Percentiles rank a stretch among this genome's conserved stretches.
Evolutionary conservation across 2,113 vertebrate species (phyloP).

Genomic region (Poeciliopsis prolifica): DNA sequence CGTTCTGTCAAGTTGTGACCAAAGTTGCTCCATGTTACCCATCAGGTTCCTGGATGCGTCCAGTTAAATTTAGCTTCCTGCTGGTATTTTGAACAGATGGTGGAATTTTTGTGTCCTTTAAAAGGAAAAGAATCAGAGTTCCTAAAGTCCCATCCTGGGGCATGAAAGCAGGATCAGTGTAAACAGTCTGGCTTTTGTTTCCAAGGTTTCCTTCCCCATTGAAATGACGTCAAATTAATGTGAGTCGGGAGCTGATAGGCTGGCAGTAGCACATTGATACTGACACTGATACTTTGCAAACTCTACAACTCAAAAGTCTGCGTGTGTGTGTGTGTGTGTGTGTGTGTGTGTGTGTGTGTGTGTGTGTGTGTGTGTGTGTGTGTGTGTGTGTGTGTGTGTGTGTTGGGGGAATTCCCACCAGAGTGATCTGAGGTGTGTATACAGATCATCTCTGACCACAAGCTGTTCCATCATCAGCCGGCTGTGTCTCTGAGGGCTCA

Average conservation of each 20-base stretch:
- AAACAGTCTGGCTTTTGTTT: constrained; percentile 82
- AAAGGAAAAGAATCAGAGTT: constrained; percentile 71
- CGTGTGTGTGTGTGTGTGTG: neutral
- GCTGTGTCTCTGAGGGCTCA: constrained; percentile 73
- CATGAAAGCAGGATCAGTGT: constrained; percentile 67
- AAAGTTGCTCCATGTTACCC: constrained; percentile 21
- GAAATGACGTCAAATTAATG: constrained; percentile 57
- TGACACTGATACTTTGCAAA: neutral
- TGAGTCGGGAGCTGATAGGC: constrained; percentile 48
- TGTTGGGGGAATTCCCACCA: constrained; percentile 73
- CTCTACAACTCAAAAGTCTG: neutral
- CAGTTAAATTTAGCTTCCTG: constrained; percentile 58
- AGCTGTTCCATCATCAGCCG: constrained; percentile 68
- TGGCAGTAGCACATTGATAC: constrained; percentile 37
- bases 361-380: constrained; percentile 21
- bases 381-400: neutral
- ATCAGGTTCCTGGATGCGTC: constrained; percentile 22
- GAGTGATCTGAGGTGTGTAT: constrained; percentile 72
- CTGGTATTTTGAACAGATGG: constrained; percentile 50
- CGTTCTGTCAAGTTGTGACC: neutral
- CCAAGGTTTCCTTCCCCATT: constrained; percentile 69
- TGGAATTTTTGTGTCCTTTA: constrained; percentile 56
- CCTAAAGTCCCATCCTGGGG: constrained; percentile 57
- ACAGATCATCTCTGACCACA: constrained; percentile 78
- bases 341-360: neutral